phyloP scores from a whole-genome alignment of 2,888 invertebrate genomes.

The Disparrhopalites patrizii region DNA sequence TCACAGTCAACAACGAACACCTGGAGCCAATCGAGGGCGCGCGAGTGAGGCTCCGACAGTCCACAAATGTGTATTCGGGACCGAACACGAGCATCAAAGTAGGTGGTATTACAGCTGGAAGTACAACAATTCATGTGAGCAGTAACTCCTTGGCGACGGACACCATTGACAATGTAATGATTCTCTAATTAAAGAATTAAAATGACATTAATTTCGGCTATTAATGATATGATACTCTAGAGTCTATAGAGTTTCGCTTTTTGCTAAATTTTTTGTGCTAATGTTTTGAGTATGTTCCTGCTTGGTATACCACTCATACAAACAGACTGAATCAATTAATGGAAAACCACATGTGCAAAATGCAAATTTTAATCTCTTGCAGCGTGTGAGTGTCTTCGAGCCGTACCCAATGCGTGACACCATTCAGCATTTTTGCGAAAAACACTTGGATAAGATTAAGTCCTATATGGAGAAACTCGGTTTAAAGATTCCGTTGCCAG shows the following conservation, averaged over 20 bases:
- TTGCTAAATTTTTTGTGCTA: neutral
- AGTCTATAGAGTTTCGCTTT: no score
- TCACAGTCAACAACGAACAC: neutral
- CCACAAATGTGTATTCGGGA: neutral
- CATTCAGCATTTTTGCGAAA: conserved; percentile 93
- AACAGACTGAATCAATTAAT: no score
- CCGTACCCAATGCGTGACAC: conserved; percentile 88
- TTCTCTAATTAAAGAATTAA: neutral
- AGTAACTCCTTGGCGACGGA: neutral
- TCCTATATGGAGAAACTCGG: conserved; percentile 84
- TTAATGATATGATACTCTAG: no score
- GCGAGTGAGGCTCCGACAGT: neutral
- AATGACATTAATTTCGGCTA: neutral
- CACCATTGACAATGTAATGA: conserved; percentile 1
- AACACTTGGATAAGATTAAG: conserved; percentile 86
- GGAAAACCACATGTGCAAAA: no score
- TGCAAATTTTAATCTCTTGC: conserved; percentile 49
- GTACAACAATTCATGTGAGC: neutral
- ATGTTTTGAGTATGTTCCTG: no score
- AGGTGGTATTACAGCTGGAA: neutral
- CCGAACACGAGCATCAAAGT: neutral
- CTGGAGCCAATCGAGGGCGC: neutral
- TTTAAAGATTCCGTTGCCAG: conserved; percentile 79
- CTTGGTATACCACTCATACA: no score
- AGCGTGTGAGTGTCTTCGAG: conserved; percentile 79